Conservation (phyloP, 2,113 vertebrate species). For the Campylomormyrus numenius region DNA sequence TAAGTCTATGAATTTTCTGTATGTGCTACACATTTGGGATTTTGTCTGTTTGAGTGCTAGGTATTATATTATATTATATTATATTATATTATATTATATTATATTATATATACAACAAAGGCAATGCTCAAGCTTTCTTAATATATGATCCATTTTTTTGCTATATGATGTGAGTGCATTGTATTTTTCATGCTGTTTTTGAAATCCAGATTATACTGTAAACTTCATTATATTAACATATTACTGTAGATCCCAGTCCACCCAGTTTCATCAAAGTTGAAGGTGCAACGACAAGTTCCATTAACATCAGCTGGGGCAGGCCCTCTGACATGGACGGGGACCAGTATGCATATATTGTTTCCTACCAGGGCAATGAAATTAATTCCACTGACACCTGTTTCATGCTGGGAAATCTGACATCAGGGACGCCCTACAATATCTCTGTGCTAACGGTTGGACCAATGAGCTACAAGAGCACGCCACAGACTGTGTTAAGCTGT, state of each 20-base stretch:
- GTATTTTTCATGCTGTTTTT: background rate
- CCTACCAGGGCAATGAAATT: background rate
- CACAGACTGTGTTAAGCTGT: constrained; percentile 19
- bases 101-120: background rate
- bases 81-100: background rate
- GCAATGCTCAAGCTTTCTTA: background rate
- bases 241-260: constrained; percentile 15
- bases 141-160: background rate
- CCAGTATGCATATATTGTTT: background rate
- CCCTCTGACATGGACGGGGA: background rate
- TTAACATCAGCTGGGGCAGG: constrained; percentile 13
- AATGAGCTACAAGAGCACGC: constrained; percentile 29
- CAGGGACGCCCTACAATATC: constrained; percentile 40
- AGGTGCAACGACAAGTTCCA: background rate
- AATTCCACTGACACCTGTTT: background rate
- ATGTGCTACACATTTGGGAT: background rate
- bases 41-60: background rate
- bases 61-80: background rate
- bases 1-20: background rate
- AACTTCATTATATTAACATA: background rate
- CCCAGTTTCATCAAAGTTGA: background rate
- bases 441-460: constrained; percentile 42
- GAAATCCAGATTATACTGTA: background rate
- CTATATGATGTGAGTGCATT: background rate
- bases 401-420: constrained; percentile 22